Base-by-base conservation (phyloP, 1,140 invertebrate species). In the Bradysia coprophila region DNA sequence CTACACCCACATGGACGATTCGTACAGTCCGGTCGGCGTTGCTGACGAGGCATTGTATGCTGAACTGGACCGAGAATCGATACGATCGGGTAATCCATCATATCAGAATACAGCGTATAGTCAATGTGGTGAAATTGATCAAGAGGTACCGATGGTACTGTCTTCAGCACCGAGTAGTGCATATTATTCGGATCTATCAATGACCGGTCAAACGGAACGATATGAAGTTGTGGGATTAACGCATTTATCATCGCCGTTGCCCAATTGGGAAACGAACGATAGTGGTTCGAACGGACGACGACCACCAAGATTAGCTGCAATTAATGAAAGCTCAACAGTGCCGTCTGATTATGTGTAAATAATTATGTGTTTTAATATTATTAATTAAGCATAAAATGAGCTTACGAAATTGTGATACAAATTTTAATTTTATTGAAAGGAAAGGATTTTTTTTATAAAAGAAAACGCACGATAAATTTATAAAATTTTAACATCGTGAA, bases 21-120 rank as follows among this genome's bases (percentile, higher is more conserved):
- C 73, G 34, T 69, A 69, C 44, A 64, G 65, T 50, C 56, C 56
- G 42, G 62, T 62, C 4, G 66, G 61, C 1, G 55, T 59, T 4
- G 56, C 51, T 22, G 38, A 39, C 19, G 75, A 78, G 50, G 75
- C 74, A 1, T 59, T 78, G 1, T 78, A 78, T 50, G 75, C 75
- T 19, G 75, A 78, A 56, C 56, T 78, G 44, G 75, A 78, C 52
- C 54, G 55, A 24, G 69, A 63, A 49, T 67, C 56, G 40, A 54
- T 50, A 46, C 54, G 61, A 20, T 66, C 62, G 16, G 68, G 66
- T 16, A 69, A 64, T 53, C 74, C 75, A 4, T 75, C 75, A 8
- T 78, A 78, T 49, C 74, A 78, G 51, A 78, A 78, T 55, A 76
- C 75, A 2, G 76, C 68, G 11, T 78, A 77, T 55, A 73, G 72